Conservation (phyloP, 2,113 vertebrate species). For the Cnemophilus loriae region DNA sequence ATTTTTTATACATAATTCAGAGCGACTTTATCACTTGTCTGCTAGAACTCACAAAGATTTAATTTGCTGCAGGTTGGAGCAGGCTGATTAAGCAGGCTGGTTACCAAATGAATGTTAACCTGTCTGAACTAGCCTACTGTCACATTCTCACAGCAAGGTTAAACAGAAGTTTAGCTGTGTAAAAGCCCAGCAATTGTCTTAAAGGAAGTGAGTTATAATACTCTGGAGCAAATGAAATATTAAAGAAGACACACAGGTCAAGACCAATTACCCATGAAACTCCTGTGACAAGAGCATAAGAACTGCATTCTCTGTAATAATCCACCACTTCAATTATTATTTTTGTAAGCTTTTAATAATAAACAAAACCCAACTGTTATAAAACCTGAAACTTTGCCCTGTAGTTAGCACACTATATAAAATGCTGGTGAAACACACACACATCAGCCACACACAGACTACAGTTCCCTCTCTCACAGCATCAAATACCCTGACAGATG, state of each 20-base stretch:
- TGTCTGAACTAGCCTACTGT: slow-evolving; percentile 78
- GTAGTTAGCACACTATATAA: neutral
- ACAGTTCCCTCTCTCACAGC: neutral
- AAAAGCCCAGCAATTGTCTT: slow-evolving; percentile 25
- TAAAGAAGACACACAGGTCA: slow-evolving; percentile 62
- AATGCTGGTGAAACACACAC: neutral
- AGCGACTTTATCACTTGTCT: slow-evolving; percentile 59
- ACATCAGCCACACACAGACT: neutral
- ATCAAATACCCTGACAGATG: slow-evolving; percentile 23
- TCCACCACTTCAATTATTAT: slow-evolving; percentile 26
- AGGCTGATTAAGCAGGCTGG: slow-evolving; percentile 75
- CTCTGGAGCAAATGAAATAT: slow-evolving; percentile 64
- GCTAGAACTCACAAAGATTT: slow-evolving; percentile 71
- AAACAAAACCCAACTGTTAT: slow-evolving; percentile 43
- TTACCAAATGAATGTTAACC: slow-evolving; percentile 73
- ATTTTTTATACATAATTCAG: slow-evolving; percentile 64
- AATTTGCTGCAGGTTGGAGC: slow-evolving; percentile 76
- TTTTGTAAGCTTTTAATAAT: slow-evolving; percentile 17
- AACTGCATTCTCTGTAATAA: slow-evolving; percentile 34
- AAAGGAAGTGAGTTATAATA: slow-evolving; percentile 72
- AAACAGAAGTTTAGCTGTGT: slow-evolving; percentile 77
- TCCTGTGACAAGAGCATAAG: slow-evolving; percentile 48
- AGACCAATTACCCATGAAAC: slow-evolving; percentile 69
- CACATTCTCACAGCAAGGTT: slow-evolving; percentile 76
- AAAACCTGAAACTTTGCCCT: slow-evolving; percentile 28